Evolutionary conservation across 2,888 invertebrate species (phyloP), one percentile per base, ranked within the genome.

Genomic region (Alloscopus bannaensis): DNA sequence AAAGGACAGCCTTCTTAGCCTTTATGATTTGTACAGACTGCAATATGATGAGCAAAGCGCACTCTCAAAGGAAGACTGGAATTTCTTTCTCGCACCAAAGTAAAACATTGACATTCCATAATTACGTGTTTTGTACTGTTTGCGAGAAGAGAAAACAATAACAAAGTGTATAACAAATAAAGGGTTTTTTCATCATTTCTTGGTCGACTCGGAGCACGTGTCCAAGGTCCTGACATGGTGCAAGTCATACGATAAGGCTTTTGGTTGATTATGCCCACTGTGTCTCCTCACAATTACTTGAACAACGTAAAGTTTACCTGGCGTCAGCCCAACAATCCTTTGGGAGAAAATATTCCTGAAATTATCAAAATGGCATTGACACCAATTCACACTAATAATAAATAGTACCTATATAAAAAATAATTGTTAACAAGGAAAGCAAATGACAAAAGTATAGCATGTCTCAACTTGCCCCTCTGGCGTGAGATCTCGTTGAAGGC

Each of bases 201-300:
- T 22, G 26, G 31, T 31, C 11, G 18, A 13, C 40, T 76, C 76
- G 1, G 45, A 1, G 73, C 89, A 89, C 26, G 81, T 86, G 13
- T 87, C 85, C 81, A 88, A 88, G 2, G 90, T 90, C 76, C 88
- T 87, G 3, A 89, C 89, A 82, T 89, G 88, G 4, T 91, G 87
- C 26, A 91, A 88, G 86, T 92, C 90, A 85, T 92, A 92, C 0
- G 91, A 91, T 60, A 92, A 86, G 1, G 90, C 89, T 85, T 90
- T 90, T n/a, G n/a, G n/a, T n/a, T n/a, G n/a, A n/a, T n/a, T n/a
- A n/a, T n/a, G n/a, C 22, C 91, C 91, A 86, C 89, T 89, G 52
- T 89, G 89, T 75, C 91, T 89, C 81, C 90, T 90, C 2, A 91
- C 90, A 0, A 91, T 91, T 11, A 92, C 90, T 86, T 92, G 91